Evolutionary conservation across 2,888 invertebrate genomes (phyloP).

Genomic region (Tryphoninae sp.): DNA sequence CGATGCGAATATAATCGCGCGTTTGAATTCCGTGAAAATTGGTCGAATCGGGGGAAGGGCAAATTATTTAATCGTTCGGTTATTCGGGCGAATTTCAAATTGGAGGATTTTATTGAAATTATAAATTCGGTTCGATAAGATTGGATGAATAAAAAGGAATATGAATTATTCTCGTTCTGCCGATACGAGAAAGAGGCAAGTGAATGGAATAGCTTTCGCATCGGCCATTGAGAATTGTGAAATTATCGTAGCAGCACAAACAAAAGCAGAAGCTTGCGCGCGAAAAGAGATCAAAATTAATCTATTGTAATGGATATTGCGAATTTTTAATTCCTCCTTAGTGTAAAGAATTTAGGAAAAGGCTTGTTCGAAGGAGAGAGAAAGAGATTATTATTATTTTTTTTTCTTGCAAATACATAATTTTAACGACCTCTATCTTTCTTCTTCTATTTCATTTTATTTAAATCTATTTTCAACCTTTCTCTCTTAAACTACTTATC

Average conservation of each 20-base stretch:
- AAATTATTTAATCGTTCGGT: too few species aligned
- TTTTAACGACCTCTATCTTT: conserved; percentile 31
- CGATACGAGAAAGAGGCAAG: not conserved
- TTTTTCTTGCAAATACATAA: conserved; percentile 18
- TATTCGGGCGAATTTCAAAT: conserved; percentile 28
- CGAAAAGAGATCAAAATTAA: conserved; percentile 17
- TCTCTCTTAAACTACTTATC: not conserved
- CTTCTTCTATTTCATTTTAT: not conserved
- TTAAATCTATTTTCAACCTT: conserved; percentile 7
- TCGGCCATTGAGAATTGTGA: conserved; percentile 10
- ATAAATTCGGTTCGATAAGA: conserved; percentile 1
- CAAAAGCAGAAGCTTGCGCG: conserved; percentile 19
- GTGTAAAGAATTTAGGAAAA: not conserved
- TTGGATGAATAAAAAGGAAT: conserved; percentile 23
- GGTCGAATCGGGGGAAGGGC: not conserved
- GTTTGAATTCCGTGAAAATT: not conserved
- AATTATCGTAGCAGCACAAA: conserved; percentile 23
- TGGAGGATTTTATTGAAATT: conserved; percentile 18
- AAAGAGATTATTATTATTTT: not conserved
- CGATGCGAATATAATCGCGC: not conserved
- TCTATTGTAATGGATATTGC: conserved; percentile 30
- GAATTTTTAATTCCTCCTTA: conserved; percentile 25
- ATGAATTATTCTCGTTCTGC: conserved; percentile 11
- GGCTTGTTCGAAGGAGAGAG: conserved; percentile 9
- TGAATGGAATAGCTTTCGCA: conserved; percentile 11